Base-by-base conservation (phyloP, 2,888 invertebrate species). In the Nemotelus pantherinus region DNA sequence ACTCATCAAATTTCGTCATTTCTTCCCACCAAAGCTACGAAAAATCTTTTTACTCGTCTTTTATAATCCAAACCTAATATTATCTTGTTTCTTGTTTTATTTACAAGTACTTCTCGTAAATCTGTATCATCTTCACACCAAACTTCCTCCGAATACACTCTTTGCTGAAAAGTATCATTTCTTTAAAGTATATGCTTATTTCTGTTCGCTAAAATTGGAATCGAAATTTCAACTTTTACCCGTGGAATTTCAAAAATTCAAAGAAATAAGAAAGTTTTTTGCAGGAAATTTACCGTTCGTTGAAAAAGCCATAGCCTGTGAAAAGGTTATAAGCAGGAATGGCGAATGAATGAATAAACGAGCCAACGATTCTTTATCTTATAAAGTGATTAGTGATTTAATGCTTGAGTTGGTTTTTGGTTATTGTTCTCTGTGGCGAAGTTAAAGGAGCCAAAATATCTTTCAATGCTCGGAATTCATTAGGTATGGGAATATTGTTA, bases 361-460 rank as follows among this genome's bases (percentile, higher is more conserved):
- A 25, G 25, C 25, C 25, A 25, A 25, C 25, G 25, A 25, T 25
- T 25, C 25, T 58, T 25, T 58, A 58, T n/a, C 58, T 58, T 58
- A n/a, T 58, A 58, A 58, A 58, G 58, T 58, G 58, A 58, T 58
- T 58, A 58, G 58, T 25, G 25, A 58, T 58, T 58, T 58, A 9
- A 58, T 58, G 58, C 58, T 25, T 25, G 25, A 10, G n/a, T 58
- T 58, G 25, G 9, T 58, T n/a, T 58, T 10, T 25, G 6, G 6
- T 58, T 58, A 25, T 4, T 58, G 9, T 58, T 58, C 4, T 25
- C 25, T 25, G 25, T 25, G 25, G 25, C 25, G 25, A 25, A 25
- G 25, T 25, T 25, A 25, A 25, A 25, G 25, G 25, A 25, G 25
- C 25, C 25, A 25, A 25, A 58, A n/a, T 58, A 58, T 58, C 58